A percentile compares a stretch with the other conserved stretches of the same genome.
Conservation (phyloP, 2,797 vertebrate genomes). For the Coreius guichenoti region DNA sequence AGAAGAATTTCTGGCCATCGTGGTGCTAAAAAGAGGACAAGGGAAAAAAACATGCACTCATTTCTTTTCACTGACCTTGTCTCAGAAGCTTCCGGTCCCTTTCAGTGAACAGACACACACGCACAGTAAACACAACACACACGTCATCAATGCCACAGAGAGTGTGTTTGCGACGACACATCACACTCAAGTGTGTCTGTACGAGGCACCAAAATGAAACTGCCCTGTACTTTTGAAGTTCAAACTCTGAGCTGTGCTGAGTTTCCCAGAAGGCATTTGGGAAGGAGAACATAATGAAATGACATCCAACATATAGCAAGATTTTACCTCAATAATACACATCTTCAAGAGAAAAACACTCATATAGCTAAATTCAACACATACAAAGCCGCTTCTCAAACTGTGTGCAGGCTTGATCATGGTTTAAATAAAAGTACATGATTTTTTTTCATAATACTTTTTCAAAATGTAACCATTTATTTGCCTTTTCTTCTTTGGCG, state of each 20-base stretch:
- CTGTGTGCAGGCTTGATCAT: neutral
- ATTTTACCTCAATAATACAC: neutral
- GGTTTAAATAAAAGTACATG: neutral
- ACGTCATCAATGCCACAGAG: neutral
- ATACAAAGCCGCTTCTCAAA: neutral
- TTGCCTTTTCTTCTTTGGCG: neutral
- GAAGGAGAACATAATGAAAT: neutral
- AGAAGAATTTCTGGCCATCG: constrained; percentile 32
- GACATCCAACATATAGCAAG: neutral
- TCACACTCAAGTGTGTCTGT: neutral
- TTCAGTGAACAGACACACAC: constrained; percentile 14
- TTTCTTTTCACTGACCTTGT: constrained; percentile 50
- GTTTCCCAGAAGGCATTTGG: constrained; percentile 15
- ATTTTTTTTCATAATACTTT: neutral
- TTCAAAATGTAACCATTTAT: neutral
- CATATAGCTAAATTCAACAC: neutral
- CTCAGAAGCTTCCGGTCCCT: constrained; percentile 32
- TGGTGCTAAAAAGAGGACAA: constrained; percentile 26
- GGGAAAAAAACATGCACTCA: constrained; percentile 30
- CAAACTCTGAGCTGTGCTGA: constrained; percentile 5
- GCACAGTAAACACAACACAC: constrained; percentile 32
- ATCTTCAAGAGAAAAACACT: constrained; percentile 4
- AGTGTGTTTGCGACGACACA: neutral
- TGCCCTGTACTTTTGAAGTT: constrained; percentile 13
- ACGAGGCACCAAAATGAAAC: neutral